Conservation (phyloP, 2,888 invertebrate genomes). For the Pherbina coryleti region DNA sequence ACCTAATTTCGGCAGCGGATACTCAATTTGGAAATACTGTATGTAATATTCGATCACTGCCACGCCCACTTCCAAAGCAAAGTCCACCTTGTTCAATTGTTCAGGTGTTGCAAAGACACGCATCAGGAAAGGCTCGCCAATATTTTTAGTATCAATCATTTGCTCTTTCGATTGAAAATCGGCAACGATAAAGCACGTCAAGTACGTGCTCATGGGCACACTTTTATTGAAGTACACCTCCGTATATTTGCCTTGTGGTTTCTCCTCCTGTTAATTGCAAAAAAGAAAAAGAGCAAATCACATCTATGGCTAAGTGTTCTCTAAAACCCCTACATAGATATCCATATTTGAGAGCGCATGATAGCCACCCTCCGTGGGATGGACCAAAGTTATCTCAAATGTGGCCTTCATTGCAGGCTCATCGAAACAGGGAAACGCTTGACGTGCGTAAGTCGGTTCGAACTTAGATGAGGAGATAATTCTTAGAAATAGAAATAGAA, state of each 20-base stretch:
- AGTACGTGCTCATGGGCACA: slow-evolving; percentile 94
- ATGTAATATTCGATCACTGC: slow-evolving; percentile 85
- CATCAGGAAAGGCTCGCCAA: slow-evolving; percentile 76
- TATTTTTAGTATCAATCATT: slow-evolving; percentile 71
- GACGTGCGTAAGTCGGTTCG: slow-evolving; percentile 93
- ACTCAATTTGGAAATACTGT: slow-evolving; percentile 85
- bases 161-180: slow-evolving; percentile 78
- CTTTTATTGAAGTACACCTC: slow-evolving; percentile 83
- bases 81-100: slow-evolving; percentile 81
- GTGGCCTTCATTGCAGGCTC: slow-evolving; percentile 92
- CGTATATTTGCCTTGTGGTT: slow-evolving; percentile 70
- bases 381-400: slow-evolving; percentile 82
- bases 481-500: no score
- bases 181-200: slow-evolving; percentile 91
- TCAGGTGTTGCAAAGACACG: slow-evolving; percentile 83
- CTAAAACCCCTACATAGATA: slow-evolving; percentile 69
- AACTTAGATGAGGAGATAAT: slow-evolving; percentile 92
- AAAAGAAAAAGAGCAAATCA: not conserved
- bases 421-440: slow-evolving; percentile 96
- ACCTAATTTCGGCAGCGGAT: slow-evolving; percentile 93
- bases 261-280: slow-evolving; percentile 38
- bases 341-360: slow-evolving; percentile 92
- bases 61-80: slow-evolving; percentile 81
- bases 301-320: slow-evolving; percentile 1
- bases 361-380: slow-evolving; percentile 76